phyloP scores from a whole-genome alignment of 2,113 vertebrate genomes.

The Pelobates fuscus region DNA sequence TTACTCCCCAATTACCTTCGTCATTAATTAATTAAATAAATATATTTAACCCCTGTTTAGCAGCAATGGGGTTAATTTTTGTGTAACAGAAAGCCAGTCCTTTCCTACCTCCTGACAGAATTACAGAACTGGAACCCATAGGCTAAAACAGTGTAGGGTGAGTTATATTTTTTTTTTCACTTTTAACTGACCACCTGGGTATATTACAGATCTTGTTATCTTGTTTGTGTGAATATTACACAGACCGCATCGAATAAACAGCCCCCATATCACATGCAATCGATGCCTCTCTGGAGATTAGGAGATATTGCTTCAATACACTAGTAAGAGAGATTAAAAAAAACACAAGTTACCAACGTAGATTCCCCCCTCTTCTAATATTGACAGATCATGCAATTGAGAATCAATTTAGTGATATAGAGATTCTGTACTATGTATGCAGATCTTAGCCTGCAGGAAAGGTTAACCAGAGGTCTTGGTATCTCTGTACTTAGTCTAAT shows the following conservation, averaged over 20 bases:
- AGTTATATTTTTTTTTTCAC: background rate
- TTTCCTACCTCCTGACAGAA: too few relatives aligned
- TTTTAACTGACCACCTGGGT: background rate
- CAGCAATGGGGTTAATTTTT: too few relatives aligned
- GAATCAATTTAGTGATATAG: background rate
- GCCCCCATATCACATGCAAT: slow-evolving; percentile 17
- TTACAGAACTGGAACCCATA: background rate
- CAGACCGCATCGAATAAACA: slow-evolving; percentile 34
- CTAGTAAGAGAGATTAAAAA: background rate
- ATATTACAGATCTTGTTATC: background rate
- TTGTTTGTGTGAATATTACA: slow-evolving; percentile 4
- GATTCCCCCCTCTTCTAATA: background rate
- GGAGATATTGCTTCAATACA: slow-evolving; percentile 11
- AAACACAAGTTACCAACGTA: slow-evolving; percentile 11
- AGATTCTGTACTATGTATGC: background rate
- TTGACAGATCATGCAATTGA: background rate
- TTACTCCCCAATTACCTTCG: too few relatives aligned
- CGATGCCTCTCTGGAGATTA: slow-evolving; percentile 18
- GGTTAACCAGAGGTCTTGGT: slow-evolving; percentile 4
- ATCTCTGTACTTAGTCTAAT: background rate
- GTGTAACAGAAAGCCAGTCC: too few relatives aligned
- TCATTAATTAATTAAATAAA: too few relatives aligned
- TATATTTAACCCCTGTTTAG: too few relatives aligned
- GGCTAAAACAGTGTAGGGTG: background rate
- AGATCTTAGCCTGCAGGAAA: slow-evolving; percentile 26